These are phyloP conservation scores for Amblyopsis rosae DNA, from an alignment of 2,113 vertebrate genomes.

Conservation along the genomic window DNA sequence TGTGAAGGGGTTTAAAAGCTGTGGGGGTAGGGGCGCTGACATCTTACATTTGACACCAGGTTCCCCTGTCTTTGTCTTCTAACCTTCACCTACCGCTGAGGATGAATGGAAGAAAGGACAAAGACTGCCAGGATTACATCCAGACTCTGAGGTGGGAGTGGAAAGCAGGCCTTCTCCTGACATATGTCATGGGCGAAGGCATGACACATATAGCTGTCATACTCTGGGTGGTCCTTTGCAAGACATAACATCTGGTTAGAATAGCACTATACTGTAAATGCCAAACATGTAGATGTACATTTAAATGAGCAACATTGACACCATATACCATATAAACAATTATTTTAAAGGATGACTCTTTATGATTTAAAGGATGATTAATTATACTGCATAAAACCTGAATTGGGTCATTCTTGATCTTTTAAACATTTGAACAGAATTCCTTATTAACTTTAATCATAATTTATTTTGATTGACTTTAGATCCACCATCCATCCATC, in stretches of 20 bases:
- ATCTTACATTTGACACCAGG: conserved; percentile 65
- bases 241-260: conserved; percentile 9
- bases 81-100: conserved; percentile 84
- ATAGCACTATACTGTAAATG: background rate
- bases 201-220: conserved; percentile 80
- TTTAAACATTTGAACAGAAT: no score
- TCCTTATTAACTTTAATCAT: no score
- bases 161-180: conserved; percentile 80
- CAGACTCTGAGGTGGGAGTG: conserved; percentile 86
- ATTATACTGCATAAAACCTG: no score
- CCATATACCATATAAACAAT: background rate
- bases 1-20: conserved; percentile 5
- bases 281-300: background rate
- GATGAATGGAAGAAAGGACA: conserved; percentile 91
- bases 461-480: no score
- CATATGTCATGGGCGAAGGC: conserved; percentile 90
- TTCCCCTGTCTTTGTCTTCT: conserved; percentile 64
- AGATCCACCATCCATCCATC: no score
- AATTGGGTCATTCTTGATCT: no score
- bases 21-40: conserved; percentile 43
- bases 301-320: background rate
- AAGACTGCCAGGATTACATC: conserved; percentile 89
- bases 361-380: no score
- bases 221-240: conserved; percentile 81
- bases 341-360: no score